Percentiles rank a stretch among this genome's conserved stretches.
Conservation (phyloP, 2,888 invertebrate species). For the Leucoptera coffeella region DNA sequence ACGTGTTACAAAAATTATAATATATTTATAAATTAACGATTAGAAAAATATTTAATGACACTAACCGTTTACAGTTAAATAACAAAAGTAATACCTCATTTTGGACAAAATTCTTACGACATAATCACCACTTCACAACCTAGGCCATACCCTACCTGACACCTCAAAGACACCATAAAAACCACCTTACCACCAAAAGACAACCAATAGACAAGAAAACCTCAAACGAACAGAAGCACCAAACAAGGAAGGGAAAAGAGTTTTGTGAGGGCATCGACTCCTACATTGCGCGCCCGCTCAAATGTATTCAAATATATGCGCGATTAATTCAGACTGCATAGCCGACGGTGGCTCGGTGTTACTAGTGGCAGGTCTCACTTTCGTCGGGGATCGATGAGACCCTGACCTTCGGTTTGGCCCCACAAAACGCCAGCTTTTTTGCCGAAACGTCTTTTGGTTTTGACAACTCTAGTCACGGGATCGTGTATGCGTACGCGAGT, state of each 20-base stretch:
- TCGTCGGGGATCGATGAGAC: conserved; percentile 51
- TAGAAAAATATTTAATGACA: no score
- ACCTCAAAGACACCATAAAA: no score
- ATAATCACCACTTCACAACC: no score
- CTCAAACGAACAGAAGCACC: conserved; percentile 5
- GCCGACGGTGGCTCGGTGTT: conserved; percentile 47
- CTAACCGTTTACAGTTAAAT: no score
- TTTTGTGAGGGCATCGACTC: conserved; percentile 48
- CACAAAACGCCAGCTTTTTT: conserved; percentile 24
- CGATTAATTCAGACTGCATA: conserved; percentile 56
- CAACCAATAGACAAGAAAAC: background rate
- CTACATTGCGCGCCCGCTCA: conserved; percentile 20
- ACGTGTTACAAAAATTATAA: no score
- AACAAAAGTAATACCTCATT: no score
- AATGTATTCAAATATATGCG: conserved; percentile 54
- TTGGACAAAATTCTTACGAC: no score
- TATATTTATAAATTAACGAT: no score
- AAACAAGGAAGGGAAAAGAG: conserved; percentile 46
- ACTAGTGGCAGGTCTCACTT: conserved; percentile 52
- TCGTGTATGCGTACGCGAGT: no score
- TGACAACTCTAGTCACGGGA: background rate
- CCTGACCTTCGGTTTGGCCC: conserved; percentile 45
- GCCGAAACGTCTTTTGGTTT: conserved; percentile 4
- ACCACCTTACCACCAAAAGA: background rate
- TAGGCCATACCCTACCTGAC: no score